A percentile compares a stretch with the other conserved stretches of the same genome.
These are phyloP conservation scores for Bathynomus jamesi DNA, from an alignment of 1,140 invertebrate genomes.

Conservation along the genomic window DNA sequence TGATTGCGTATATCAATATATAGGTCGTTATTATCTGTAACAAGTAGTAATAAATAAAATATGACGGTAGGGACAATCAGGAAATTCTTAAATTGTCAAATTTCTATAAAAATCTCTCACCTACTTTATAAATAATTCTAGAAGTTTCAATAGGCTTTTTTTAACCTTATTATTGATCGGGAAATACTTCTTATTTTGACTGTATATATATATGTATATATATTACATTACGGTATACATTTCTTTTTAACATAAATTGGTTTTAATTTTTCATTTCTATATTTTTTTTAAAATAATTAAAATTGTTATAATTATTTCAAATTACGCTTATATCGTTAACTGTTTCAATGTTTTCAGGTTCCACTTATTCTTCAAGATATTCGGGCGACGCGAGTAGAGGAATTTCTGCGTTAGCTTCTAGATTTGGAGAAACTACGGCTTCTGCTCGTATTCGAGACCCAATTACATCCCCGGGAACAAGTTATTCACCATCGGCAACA, in stretches of 20 bases:
- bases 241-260: neutral
- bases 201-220: no score
- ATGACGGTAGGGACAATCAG: no score
- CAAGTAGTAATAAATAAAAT: no score
- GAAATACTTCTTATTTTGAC: no score
- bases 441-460: neutral
- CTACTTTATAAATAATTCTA: no score
- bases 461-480: neutral
- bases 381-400: neutral
- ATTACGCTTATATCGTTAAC: neutral
- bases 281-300: neutral
- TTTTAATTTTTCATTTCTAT: neutral
- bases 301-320: neutral
- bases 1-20: no score
- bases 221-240: no score
- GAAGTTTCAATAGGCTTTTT: no score
- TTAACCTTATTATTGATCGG: no score
- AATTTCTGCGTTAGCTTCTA: slow-evolving; percentile 10
- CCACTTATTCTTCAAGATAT: slow-evolving; percentile 1
- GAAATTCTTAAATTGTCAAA: no score
- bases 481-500: neutral
- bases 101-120: no score
- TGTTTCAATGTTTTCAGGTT: neutral
- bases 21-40: no score
- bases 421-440: slow-evolving; percentile 10